Base-by-base conservation (phyloP, 2,113 vertebrate genomes). In the Cacatua alba region DNA sequence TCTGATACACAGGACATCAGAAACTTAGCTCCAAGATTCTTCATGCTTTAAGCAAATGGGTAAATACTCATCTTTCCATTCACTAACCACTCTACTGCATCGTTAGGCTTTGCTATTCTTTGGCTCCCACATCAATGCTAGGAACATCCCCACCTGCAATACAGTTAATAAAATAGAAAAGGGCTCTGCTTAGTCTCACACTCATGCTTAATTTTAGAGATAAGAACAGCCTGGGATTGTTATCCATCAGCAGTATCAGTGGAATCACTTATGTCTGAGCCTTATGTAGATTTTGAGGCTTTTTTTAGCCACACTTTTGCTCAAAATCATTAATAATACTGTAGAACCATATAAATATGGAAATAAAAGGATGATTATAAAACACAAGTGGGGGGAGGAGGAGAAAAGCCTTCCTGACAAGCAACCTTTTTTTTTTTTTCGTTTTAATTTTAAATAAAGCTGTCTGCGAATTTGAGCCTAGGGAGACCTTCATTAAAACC, bases 401-500 rank as follows among this genome's bases (percentile, higher is more conserved):
- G 3, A 19, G 7, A 35, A 48, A 3, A 75, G 26, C 53, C 35
- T 86, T 87, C 69, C 68, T 80, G 71, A 85, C 51, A 70, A 78
- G 74, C 7, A 44, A 76, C 49, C 33, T 46, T 37, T 37, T 48
- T 41, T 84, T 65, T 37, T 70, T 46, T 53, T n/a, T 6, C 2
- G n/a, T 80, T 82, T 91, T 69, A 80, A 93, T 95, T 95, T 97
- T 97, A 97, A 97, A 95, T 96, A 97, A 97, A 92, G 90, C 72
- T 97, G 94, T 96, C 94, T 97, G 87, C 6, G 3, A 96, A 94
- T 94, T 95, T 94, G 84, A 96, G 97, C 91, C 95, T 93, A 94
- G 93, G 91, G 96, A 96, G 82, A 98, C 92, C 92, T 97, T 98
- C 97, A 97, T 98, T 98, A 97, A 98, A 98, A 98, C 97, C 97